Base-by-base conservation (phyloP, 1,140 invertebrate species). In the Heterodera carotae region DNA sequence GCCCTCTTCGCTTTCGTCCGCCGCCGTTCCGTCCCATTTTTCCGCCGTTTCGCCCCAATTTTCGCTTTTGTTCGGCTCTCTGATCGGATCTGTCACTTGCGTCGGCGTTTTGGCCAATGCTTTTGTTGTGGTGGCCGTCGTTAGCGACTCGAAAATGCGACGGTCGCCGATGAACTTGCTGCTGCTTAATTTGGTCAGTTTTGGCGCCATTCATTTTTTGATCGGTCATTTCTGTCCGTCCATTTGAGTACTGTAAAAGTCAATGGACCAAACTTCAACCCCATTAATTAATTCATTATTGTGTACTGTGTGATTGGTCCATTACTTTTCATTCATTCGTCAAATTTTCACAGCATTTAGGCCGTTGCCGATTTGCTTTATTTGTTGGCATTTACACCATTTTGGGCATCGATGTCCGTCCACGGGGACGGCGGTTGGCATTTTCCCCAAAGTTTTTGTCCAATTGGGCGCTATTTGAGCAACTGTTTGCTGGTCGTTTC, bases 361-460 rank as follows among this genome's bases (percentile, higher is more conserved):
- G 71, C 71, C 25, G 36, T 74, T 62, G 71, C 71, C 25, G 71
- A 74, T 60, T 60, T 74, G 64, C 56, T 74, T n/a, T 74, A 74
- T 60, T 34, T 74, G 39, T 33, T 74, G 71, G 71, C 71, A 27
- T 74, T 74, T 60, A 74, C 71, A n/a, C 71, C 71, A 25, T 74
- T 74, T n/a, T 74, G 71, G 71, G 39, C 64, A 29, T 74, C 71
- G 25, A 74, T 74, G 71, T 56, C 56, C 39, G 53, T 74, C 36
- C 64, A 74, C 64, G 71, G 71, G 15, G 71, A 74, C 64, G 71
- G 56, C 36, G 71, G 71, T 10, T 74, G 71, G 71, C 71, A 74
- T 36, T 74, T 74, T 64, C 34, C 56, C 36, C 53, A 74, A 29
- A 36, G 36, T 36, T 74, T 74, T 15, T 74, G 71, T 25, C 71